Base-by-base conservation (phyloP, 1,140 invertebrate species). In the Ericerus pela region DNA sequence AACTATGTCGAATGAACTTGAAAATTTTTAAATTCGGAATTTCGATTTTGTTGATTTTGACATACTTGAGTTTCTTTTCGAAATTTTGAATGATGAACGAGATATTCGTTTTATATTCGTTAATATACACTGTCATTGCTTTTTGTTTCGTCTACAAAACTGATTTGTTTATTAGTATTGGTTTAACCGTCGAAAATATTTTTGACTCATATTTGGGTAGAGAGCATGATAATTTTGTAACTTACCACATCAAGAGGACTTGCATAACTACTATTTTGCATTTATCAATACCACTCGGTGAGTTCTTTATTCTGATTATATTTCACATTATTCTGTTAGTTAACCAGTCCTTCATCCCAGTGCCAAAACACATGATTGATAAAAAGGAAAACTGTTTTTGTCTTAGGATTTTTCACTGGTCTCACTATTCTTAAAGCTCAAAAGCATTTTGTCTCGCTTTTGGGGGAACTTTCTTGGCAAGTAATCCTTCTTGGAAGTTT, bases 101-200 rank as follows among this genome's bases (percentile, higher is more conserved):
- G 26, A 24, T 47, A 47, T 47, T 47, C 20, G 41, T 47, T 20
- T 24, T 47, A 14, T 58, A 54, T 18, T 54, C 57, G 5, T 65
- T 86, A 54, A 78, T 83, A 64, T 87, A 84, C 63, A 61, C 79
- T 24, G 62, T 85, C 53, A 71, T 85, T 36, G 75, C 77, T 27
- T 73, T 78, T 62, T 82, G 81, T 63, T 74, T 86, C 18, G 68
- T 87, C 51, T 84, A 83, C 71, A 83, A 82, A 22, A 83, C 83
- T 0, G 76, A 73, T 12, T 84, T 86, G 68, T 86, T 86, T 61
- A 73, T 82, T 14, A 77, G 81, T 6, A 75, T 80, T 47, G 84
- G 84, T 3, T 71, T 88, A 54, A 86, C 83, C 0, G 77, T 85
- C 47, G 73, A 80, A 59, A 73, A 75, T 61, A 55, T 86, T 38